These are phyloP conservation scores for Helogale parvula DNA, from an alignment of 2,113 vertebrate genomes.

Conservation along the genomic window DNA sequence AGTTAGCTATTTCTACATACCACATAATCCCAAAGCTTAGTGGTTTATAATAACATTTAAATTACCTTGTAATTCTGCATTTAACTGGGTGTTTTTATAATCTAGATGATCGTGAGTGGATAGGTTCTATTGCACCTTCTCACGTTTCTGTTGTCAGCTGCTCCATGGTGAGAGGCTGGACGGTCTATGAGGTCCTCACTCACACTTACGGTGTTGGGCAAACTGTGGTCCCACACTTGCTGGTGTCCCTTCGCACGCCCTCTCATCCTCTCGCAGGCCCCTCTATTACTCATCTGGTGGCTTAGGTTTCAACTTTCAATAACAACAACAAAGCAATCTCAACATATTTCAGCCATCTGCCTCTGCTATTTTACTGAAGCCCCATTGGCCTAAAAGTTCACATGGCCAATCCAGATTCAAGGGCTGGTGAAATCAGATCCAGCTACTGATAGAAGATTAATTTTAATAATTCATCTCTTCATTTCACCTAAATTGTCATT, in stretches of 20 bases:
- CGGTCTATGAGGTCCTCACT: neutral
- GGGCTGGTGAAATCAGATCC: neutral
- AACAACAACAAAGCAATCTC: neutral
- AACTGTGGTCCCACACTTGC: fast-evolving
- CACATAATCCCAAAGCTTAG: neutral
- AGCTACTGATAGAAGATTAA: neutral
- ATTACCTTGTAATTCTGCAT: neutral
- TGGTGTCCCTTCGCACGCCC: neutral
- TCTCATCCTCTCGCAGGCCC: neutral
- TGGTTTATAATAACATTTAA: neutral
- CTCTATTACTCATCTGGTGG: neutral
- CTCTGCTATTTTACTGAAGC: neutral
- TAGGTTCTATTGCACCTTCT: neutral
- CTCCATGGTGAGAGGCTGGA: neutral
- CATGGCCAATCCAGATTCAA: neutral
- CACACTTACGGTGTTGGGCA: fast-evolving
- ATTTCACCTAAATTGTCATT: neutral
- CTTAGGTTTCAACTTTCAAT: neutral
- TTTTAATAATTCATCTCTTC: neutral
- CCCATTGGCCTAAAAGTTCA: neutral
- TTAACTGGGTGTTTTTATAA: neutral
- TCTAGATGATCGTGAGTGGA: neutral
- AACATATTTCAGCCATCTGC: neutral
- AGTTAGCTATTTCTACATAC: neutral
- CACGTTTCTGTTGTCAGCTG: neutral